phyloP scores from a whole-genome alignment of 2,888 invertebrate genomes.

The Melinaea menophilus region DNA sequence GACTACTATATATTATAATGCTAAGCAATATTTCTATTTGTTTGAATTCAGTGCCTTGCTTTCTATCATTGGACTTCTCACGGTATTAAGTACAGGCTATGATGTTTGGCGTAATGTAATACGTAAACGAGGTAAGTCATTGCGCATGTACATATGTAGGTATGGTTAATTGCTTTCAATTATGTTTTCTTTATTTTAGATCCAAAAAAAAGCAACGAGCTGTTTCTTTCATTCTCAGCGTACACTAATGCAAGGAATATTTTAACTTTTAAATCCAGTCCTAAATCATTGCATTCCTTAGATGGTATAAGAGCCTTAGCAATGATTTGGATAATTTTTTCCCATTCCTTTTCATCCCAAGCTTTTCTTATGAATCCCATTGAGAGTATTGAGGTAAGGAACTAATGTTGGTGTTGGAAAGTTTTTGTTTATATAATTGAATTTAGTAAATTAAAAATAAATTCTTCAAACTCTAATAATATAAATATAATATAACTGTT shows the following conservation, averaged over 20 bases:
- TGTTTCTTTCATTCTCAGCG: slow-evolving; percentile 41
- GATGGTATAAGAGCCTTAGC: slow-evolving; percentile 61
- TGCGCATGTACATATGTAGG: not conserved
- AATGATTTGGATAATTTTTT: slow-evolving; percentile 63
- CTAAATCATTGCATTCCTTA: slow-evolving; percentile 52
- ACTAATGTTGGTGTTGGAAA: not conserved
- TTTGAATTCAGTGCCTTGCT: slow-evolving; percentile 12
- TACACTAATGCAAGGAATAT: slow-evolving; percentile 55
- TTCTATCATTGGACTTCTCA: slow-evolving; percentile 9
- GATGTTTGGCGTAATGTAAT: slow-evolving; percentile 14
- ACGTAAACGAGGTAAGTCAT: slow-evolving; percentile 12
- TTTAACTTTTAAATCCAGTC: slow-evolving; percentile 40
- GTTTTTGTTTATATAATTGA: not conserved
- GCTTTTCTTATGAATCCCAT: slow-evolving; percentile 31
- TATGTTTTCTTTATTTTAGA: slow-evolving; percentile 34
- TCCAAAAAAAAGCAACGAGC: slow-evolving; percentile 33
- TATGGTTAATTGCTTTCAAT: not conserved
- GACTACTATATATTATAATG: not conserved
- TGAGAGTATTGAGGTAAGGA: slow-evolving; percentile 30
- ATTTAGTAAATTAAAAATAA: not conserved
- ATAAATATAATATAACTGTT: slow-evolving; percentile 22
- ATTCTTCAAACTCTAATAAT: slow-evolving; percentile 12
- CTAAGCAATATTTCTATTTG: not conserved
- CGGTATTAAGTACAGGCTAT: slow-evolving; percentile 12
- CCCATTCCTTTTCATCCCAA: slow-evolving; percentile 44